Base-by-base conservation (phyloP, 2,797 vertebrate genomes). In the Toxotes lorentzi region DNA sequence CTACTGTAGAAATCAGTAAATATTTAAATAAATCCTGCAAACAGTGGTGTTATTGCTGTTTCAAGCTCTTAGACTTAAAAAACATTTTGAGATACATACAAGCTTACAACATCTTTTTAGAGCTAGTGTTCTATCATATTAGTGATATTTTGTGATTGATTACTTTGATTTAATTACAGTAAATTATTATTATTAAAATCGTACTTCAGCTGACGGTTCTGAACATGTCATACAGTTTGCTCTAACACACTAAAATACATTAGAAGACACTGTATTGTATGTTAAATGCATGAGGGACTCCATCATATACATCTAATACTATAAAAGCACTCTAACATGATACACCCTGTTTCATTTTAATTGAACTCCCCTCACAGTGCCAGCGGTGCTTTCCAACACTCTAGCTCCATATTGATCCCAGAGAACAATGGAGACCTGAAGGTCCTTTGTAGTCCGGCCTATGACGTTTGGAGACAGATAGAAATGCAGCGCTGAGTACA, bases 361-460 rank as follows among this genome's bases (percentile, higher is more conserved):
- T 61, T 60, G 78, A 76, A 51, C 70, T 71, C 47, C 70, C 56
- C 27, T 14, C 53, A 43, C 69, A 56, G 45, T 8, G 79, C 81
- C 38, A 0, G 54, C 13, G 32, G 71, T 67, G 73, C 72, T 68
- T 64, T 73, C 60, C 7, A 34, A 9, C 47, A 7, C 76, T 9
- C 23, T 17, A 30, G 43, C 63, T 83, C 73, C 54, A n/a, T 84
- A 91, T 88, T 78, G 85, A 90, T 88, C 1, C 13, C 35, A 4
- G 77, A 75, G 84, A 85, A 87, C 84, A 85, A 88, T 69, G 72
- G 68, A 76, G 70, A 70, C 68, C 83, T 64, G 75, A 58, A 54
- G 82, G 62, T 59, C 40, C 77, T 80, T 82, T 83, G 84, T 87
- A 80, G 82, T 79, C 57, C 21, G 14, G 43, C 73, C 79, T 53